Base-by-base conservation (phyloP, 1,140 invertebrate genomes). In the Papilio machaon region DNA sequence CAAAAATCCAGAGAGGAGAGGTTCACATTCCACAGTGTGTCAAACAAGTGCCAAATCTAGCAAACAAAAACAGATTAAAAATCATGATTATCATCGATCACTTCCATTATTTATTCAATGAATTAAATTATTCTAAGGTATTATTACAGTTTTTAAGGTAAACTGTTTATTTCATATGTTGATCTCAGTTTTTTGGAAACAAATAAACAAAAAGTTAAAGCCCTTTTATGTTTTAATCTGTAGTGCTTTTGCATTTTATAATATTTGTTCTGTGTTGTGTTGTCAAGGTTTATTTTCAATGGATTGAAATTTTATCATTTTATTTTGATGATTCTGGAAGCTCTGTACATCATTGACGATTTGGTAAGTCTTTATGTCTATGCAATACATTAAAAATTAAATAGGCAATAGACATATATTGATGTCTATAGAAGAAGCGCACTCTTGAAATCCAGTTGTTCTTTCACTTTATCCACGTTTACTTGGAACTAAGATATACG, bases 241-340 rank as follows among this genome's bases (percentile, higher is more conserved):
- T 47, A 30, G 46, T 19, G 19, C 13, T 7, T 19, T 15, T 76
- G 10, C 46, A 60, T 35, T 77, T 58, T 58, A 19, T 5, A 49
- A 52, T 58, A 30, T 77, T 77, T 52, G 30, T 54, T 77, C 30
- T 77, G 23, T 58, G 43, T 49, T 13, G 30, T 58, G 46, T 77
- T 77, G 75, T 60, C 52, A 77, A 58, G 52, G 49, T 77, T 49
- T 58, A 77, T 77, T 77, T 77, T 54, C 49, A 35, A 74, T 17
- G n/a, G 73, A 74, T 38, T 47, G 46, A 30, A 46, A 49, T 10
- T 30, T 76, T 76, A 19, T 58, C 19, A 64, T 13, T 64, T 64
- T 64, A 64, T 9, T 64, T 64, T 64, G 19, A 77, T 49, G 75
- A 49, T 77, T 77, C 19, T 77, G 30, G 52, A 43, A 52, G 75